Evolutionary conservation across 2,888 invertebrate species (phyloP), one percentile per base, ranked within the genome.

Genomic region (Smittia sp.): DNA sequence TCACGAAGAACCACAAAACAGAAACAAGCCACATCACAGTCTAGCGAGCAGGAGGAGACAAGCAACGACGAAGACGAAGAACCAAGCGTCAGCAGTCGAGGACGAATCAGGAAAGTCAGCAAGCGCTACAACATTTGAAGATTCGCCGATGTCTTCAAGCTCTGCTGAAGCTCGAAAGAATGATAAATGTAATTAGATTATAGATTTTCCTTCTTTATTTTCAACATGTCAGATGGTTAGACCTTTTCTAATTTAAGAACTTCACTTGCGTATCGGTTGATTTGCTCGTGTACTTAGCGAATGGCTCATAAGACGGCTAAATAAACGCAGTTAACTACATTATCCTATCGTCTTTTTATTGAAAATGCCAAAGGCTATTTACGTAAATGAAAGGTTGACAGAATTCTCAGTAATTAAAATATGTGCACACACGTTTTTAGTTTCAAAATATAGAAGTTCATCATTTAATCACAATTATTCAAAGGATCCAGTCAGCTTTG

Each of bases 61-160:
- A 80, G 80, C 2, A 77, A 76, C 18, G 78, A 77, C 73, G 77
- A 77, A 73, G 77, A 82, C 75, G 81, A 81, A 15, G 81, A 80
- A 52, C 81, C 86, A 65, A 88, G 86, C 77, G 87, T 90, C 38
- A 92, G 91, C 79, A 94, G 93, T 77, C 86, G 95, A 72, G 95
- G 96, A 1, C 86, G 95, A 54, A 88, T 95, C 74, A 86, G 95
- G 72, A 91, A 90, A 81, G 24, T 18, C 0, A 70, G 24, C 20
- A 63, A 27, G n/a, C 27, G 25, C 11, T 63, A 63, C 15, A 22
- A 46, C 46, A 46, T 46, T 15, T 46, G 46, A 46, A 46, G 46
- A 2, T 46, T 13, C 15, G n/a, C 9, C 9, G 32, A 32, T 32
- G 32, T 32, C 32, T 32, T 32, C 32, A 32, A 32, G 32, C 9